phyloP scores from a whole-genome alignment of 2,888 invertebrate genomes.

The Teleogryllus oceanicus region DNA sequence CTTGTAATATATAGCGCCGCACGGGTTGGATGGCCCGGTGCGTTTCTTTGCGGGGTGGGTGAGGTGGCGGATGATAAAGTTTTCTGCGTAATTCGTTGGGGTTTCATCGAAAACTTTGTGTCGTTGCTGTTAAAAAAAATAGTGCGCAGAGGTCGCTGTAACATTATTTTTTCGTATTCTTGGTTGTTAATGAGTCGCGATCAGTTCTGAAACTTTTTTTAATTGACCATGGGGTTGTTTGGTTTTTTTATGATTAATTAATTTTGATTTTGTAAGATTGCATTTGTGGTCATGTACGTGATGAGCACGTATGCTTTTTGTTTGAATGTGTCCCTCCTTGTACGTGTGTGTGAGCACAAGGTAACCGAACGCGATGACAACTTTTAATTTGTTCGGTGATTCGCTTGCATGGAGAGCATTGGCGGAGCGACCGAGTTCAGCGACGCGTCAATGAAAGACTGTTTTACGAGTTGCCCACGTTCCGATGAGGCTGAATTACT shows the following conservation, averaged over 20 bases:
- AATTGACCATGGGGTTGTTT: too few species aligned
- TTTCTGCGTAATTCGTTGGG: constrained; percentile 18
- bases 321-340: too few species aligned
- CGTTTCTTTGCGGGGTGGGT: background rate
- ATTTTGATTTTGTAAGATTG: too few species aligned
- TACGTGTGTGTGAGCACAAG: background rate
- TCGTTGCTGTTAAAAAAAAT: too few species aligned
- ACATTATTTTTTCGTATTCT: too few species aligned
- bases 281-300: background rate
- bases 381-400: background rate
- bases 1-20: background rate
- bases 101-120: background rate
- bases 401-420: background rate
- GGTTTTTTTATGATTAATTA: too few species aligned
- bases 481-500: background rate
- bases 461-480: background rate
- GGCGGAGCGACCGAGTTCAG: background rate
- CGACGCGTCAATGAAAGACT: constrained; percentile 7
- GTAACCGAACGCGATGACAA: background rate
- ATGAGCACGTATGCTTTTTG: background rate
- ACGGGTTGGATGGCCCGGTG: background rate
- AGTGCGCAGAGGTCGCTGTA: too few species aligned
- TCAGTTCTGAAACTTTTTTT: too few species aligned
- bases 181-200: too few species aligned
- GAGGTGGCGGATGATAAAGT: background rate